Evolutionary conservation across 2,113 vertebrate genomes (phyloP).

Genomic region (Chaetodon trifascialis): DNA sequence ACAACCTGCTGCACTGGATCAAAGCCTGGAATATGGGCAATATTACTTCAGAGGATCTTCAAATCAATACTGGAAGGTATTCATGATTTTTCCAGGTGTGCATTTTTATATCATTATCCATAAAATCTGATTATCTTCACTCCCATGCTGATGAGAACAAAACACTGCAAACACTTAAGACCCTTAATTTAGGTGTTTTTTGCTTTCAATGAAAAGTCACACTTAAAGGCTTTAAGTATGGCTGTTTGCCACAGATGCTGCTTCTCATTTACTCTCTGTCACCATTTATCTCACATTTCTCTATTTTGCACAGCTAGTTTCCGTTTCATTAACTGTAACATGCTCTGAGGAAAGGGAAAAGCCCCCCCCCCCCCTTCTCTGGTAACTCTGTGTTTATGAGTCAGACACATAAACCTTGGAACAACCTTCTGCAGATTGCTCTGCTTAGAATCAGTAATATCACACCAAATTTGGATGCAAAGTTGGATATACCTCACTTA

Average conservation of each 20-base stretch:
- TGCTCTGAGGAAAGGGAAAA: neutral
- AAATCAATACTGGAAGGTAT: neutral
- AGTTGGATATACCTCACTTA: neutral
- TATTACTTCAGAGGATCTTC: neutral
- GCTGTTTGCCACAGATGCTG: neutral
- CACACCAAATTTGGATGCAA: neutral
- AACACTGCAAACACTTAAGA: neutral
- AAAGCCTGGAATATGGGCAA: neutral
- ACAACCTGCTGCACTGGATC: neutral
- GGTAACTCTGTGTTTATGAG: constrained; percentile 8
- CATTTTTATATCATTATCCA: neutral
- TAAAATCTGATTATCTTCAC: neutral
- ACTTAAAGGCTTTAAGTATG: neutral
- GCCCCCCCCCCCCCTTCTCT: neutral
- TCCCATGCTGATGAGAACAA: neutral
- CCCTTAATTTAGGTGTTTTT: neutral
- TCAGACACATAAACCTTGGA: constrained; percentile 9
- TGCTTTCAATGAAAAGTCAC: neutral
- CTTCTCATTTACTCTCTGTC: neutral
- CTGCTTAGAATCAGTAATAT: neutral
- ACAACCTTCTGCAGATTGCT: neutral
- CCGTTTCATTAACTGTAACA: neutral
- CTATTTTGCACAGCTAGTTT: neutral
- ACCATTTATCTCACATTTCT: neutral
- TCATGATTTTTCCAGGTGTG: neutral